These are phyloP conservation scores for Pyralis farinalis DNA, from an alignment of 2,888 invertebrate genomes.

Conservation along the genomic window DNA sequence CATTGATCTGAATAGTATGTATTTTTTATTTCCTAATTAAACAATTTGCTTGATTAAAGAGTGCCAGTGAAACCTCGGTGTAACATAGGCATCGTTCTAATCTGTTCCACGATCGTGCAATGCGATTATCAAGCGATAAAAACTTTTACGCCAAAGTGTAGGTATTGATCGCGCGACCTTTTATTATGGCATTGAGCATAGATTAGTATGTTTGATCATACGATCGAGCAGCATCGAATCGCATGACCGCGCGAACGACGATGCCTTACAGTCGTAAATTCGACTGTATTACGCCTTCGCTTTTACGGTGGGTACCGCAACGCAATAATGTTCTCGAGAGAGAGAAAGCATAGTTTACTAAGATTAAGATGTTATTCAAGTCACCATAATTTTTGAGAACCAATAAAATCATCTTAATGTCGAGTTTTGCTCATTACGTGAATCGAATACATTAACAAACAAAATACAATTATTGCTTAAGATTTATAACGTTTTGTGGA, in stretches of 20 bases:
- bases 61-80: not conserved
- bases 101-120: too few relatives aligned
- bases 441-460: conserved; percentile 4
- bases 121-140: too few relatives aligned
- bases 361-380: not conserved
- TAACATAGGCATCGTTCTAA: not conserved
- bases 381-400: too few relatives aligned
- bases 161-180: too few relatives aligned
- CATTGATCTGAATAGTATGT: conserved; percentile 1
- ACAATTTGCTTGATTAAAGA: not conserved
- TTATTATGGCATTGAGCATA: too few relatives aligned
- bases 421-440: conserved; percentile 13
- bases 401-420: conserved; percentile 1
- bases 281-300: conserved; percentile 4
- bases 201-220: too few relatives aligned
- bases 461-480: not conserved
- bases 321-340: not conserved
- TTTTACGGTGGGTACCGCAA: not conserved
- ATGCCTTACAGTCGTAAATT: not conserved
- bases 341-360: not conserved
- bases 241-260: too few relatives aligned
- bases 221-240: too few relatives aligned
- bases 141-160: too few relatives aligned
- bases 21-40: not conserved
- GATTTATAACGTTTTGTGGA: not conserved